Conservation (phyloP, 2,888 invertebrate species). For the Dynastes maya region DNA sequence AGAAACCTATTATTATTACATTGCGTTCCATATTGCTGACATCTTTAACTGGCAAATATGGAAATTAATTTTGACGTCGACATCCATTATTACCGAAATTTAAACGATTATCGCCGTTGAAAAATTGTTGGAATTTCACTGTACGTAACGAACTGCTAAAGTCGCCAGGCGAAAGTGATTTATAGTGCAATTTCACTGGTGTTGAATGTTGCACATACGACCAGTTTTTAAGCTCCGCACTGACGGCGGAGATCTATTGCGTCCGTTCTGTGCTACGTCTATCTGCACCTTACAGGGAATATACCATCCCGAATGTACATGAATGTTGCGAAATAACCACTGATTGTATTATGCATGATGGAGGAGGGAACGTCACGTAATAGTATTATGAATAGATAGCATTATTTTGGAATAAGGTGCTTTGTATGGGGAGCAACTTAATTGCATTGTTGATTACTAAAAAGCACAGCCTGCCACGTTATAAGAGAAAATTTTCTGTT, state of each 20-base stretch:
- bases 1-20: no score
- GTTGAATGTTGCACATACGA: conserved; percentile 6
- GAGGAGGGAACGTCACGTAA: neutral
- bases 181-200: conserved; percentile 11
- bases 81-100: neutral
- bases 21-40: no score
- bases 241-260: neutral
- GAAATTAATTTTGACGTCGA: no score
- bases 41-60: no score
- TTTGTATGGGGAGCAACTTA: no score
- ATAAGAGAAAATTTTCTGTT: no score
- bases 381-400: neutral
- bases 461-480: no score
- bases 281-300: neutral
- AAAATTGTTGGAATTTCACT: neutral
- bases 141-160: neutral
- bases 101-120: neutral
- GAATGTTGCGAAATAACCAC: neutral
- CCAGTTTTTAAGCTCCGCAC: neutral
- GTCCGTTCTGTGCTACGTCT: neutral
- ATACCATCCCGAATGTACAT: conserved; percentile 6
- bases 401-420: no score
- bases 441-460: no score
- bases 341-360: neutral
- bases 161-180: conserved; percentile 17